Evolutionary conservation across 1,140 invertebrate genomes (phyloP), one percentile per base, ranked within the genome.

Genomic region (Bombus vancouverensis): DNA sequence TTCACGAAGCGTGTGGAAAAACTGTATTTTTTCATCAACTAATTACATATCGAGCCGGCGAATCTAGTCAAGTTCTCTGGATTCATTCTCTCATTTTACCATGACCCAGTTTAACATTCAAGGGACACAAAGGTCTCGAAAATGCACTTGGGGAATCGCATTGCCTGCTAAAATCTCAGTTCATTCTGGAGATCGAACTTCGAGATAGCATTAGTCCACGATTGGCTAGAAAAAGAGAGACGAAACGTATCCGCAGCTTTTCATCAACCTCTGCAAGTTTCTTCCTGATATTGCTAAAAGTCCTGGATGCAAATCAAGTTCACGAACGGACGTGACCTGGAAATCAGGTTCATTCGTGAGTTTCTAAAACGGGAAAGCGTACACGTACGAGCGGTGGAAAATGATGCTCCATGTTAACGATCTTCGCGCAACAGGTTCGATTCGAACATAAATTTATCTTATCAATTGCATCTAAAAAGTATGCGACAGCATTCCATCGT

Each of bases 381-480:
- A 37, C 22, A 4, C 10, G 32, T 72, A 25, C 70, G 25, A 57
- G 6, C 34, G 28, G 28, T 28, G 74, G 66, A n/a, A 73, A 28
- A 53, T 42, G 44, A 76, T 71, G 57, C 66, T 22, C 42, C 39
- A 6, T 39, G 42, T 5, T 65, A 62, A 53, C 22, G 57, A 72
- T 68, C 73, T 72, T 65, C 37, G 53, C 25, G 88, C 87, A 89
- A 89, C 87, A 89, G 87, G 87, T 89, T 88, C 80, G 47, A 78
- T 57, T n/a, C n/a, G 13, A 72, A 28, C 37, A 65, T 53, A 78
- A 77, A 85, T 81, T 47, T 39, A 39, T n/a, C 34, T 65, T 47
- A n/a, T n/a, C 72, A 28, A 73, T 73, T 62, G n/a, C 9, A 10
- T 53, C n/a, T 18, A 32, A n/a, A 32, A 77, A 77, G 10, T 39